Evolutionary conservation across 2,888 invertebrate genomes (phyloP), one percentile per base, ranked within the genome.

Genomic region (Nymphalis polychloros): DNA sequence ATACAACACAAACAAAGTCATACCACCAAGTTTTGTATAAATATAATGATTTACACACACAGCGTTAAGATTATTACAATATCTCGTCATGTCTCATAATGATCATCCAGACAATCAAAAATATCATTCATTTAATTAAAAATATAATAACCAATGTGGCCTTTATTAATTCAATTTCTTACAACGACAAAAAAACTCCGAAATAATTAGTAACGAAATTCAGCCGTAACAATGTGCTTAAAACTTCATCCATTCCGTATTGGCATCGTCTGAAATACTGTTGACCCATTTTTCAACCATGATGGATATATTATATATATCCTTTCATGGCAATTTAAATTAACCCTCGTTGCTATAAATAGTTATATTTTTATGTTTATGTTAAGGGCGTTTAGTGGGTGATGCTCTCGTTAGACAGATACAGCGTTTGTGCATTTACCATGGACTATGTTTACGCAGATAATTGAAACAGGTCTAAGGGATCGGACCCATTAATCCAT

Each of bases 341-440:
- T 52, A 67, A 64, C 70, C 5, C 63, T 68, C 64, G 69, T 72
- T 71, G 69, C 69, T 71, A 67, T 71, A 69, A 71, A 74, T 72
- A 68, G 61, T 63, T 64, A 66, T 70, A 69, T 73, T 68, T 60
- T 67, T 60, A 19, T 47, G 55, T 63, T 46, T 60, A 53, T 52
- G 31, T 31, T 20, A 49, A 64, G 35, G 67, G 61, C 41, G 64
- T 69, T 63, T 64, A 61, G 64, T 59, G 68, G 67, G 63, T 60
- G 65, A 50, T 48, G 48, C 52, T 71, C 13, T 19, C 53, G 69
- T 79, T 76, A 79, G 85, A 83, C 85, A 84, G 81, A 78, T 80
- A 89, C 87, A 88, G 74, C 83, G 82, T 86, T 87, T 79, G 77
- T 83, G 85, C 89, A 87, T 89, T 84, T 85, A 84, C 78, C 80